These are phyloP conservation scores for Crepidodera aurea DNA, from an alignment of 2,888 invertebrate species.

Conservation along the genomic window DNA sequence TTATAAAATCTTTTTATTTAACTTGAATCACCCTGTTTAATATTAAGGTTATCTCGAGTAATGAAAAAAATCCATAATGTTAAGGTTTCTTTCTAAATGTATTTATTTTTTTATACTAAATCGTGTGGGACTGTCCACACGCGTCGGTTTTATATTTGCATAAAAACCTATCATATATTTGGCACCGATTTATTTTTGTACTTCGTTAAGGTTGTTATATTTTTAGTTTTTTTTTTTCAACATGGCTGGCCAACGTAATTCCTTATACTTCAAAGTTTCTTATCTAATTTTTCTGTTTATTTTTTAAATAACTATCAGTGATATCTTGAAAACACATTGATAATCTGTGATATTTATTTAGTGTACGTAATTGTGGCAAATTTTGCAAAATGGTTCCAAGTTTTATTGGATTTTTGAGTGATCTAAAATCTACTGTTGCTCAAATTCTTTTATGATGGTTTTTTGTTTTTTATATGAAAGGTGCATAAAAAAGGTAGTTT, in stretches of 20 bases:
- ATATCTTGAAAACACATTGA: conserved; percentile 7
- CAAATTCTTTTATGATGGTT: conserved; percentile 12
- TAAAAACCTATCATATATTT: conserved; percentile 20
- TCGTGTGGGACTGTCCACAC: too few relatives aligned
- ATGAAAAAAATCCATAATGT: too few relatives aligned
- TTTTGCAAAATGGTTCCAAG: not conserved
- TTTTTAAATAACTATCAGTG: conserved; percentile 5
- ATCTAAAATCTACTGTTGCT: not conserved
- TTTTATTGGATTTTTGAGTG: conserved; percentile 7
- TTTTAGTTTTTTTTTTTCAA: conserved; percentile 37
- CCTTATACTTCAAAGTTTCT: conserved; percentile 15
- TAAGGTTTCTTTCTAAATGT: too few relatives aligned
- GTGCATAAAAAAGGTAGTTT: conserved; percentile 33
- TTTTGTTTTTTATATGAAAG: conserved; percentile 24
- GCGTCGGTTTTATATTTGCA: conserved; percentile 9
- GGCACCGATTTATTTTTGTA: conserved; percentile 32
- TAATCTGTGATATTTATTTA: conserved; percentile 5
- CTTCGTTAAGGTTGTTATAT: conserved; percentile 33
- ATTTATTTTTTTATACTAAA: too few relatives aligned
- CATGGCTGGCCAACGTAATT: conserved; percentile 25
- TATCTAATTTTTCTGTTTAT: conserved; percentile 14
- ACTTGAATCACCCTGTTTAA: too few relatives aligned
- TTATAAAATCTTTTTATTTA: too few relatives aligned
- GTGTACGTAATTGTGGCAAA: not conserved
- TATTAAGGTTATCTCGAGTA: too few relatives aligned